Evolutionary conservation across 2,797 vertebrate genomes (phyloP), one percentile per base, ranked within the genome.

Genomic region (Arrhamphus sclerolepis): DNA sequence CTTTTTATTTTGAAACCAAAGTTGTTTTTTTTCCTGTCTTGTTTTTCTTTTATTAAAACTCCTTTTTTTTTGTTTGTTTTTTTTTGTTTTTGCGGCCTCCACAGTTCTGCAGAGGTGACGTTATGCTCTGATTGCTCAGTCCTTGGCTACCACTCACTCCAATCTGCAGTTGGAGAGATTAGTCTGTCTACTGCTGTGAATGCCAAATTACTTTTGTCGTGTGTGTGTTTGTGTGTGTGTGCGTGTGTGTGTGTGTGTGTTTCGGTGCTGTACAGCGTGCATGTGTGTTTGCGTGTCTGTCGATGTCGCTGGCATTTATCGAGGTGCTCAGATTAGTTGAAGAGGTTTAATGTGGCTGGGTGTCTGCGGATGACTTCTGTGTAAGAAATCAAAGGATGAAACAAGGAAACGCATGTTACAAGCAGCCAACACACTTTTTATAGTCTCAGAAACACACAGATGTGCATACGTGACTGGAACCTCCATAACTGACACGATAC

Each of bases 311-410:
- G 58, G 61, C 68, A 48, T 64, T 79, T 73, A 75, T 74, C 39
- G 22, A 70, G 56, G 72, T 69, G 64, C n/a, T 70, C 63, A 79
- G 79, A 86, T 86, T 82, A 84, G 79, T 46, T 34, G 75, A 67
- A 65, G 67, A 70, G 77, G 64, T 87, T 83, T 83, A 82, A 85
- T 63, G n/a, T n/a, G n/a, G n/a, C n/a, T n/a, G n/a, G n/a, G 80
- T 75, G 51, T 65, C 40, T 66, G 58, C 43, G 60, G 57, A 48
- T 18, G 41, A 61, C 49, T 24, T 6, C 61, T 55, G 72, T 34
- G 31, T 11, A 3, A n/a, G n/a, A n/a, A n/a, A n/a, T n/a, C n/a
- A n/a, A n/a, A n/a, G n/a, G n/a, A n/a, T n/a, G n/a, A n/a, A n/a
- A n/a, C n/a, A n/a, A n/a, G n/a, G n/a, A n/a, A n/a, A n/a, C n/a